Conservation (phyloP, 2,113 vertebrate genomes). For the Cardinalis cardinalis region DNA sequence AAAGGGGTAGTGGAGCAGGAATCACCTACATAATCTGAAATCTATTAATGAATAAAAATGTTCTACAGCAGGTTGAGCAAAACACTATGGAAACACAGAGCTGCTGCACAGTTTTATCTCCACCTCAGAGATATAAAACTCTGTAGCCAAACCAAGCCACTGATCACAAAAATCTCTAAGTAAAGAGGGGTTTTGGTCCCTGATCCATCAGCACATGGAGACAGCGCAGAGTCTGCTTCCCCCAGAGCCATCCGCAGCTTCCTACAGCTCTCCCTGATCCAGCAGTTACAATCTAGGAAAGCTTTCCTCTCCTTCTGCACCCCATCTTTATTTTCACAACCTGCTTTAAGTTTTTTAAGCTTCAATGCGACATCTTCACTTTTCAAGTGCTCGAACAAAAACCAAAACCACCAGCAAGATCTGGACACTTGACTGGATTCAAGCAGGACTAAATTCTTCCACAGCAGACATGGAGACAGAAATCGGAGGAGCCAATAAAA, state of each 20-base stretch:
- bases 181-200: neutral
- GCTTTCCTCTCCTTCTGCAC: neutral
- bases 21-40: neutral
- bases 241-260: neutral
- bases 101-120: neutral
- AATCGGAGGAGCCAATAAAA: neutral
- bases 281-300: neutral
- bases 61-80: neutral
- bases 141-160: neutral
- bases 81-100: rapidly evolving
- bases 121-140: neutral
- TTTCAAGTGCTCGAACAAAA: neutral
- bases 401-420: neutral
- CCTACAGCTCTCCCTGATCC: too few species aligned
- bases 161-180: neutral
- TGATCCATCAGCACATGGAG: rapidly evolving
- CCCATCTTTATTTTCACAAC: neutral
- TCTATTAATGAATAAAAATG: rapidly evolving
- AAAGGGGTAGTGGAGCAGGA: neutral
- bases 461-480: neutral
- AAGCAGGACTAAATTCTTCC: neutral
- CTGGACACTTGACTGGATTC: neutral
- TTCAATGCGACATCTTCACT: neutral
- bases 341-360: neutral
- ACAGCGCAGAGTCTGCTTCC: neutral